Percentiles rank a stretch among this genome's conserved stretches.
These are phyloP conservation scores for Oryzias sinensis DNA, from an alignment of 2,797 vertebrate species.

Conservation along the genomic window DNA sequence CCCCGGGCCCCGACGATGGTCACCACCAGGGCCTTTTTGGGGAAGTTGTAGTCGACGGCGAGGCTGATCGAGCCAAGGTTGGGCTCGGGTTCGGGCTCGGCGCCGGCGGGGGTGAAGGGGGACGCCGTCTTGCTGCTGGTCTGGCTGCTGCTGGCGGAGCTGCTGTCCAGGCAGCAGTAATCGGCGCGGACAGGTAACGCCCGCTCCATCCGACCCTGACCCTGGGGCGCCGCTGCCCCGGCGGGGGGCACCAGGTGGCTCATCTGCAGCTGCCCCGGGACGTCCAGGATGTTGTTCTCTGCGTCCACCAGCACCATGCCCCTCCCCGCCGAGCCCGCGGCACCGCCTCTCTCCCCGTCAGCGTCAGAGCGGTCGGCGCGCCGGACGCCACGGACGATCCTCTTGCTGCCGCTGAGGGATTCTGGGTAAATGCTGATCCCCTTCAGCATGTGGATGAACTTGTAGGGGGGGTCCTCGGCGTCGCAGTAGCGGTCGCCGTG, in stretches of 20 bases:
- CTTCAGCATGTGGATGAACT: conserved; percentile 98
- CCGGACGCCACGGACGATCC: conserved; percentile 80
- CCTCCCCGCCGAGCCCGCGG: not conserved
- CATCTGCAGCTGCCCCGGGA: conserved; percentile 71
- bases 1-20: conserved; percentile 90
- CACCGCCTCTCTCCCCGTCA: conserved; percentile 28
- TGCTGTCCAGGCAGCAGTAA: conserved; percentile 85
- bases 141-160: conserved; percentile 80
- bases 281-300: conserved; percentile 71
- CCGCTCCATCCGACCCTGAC: conserved; percentile 56
- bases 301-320: conserved; percentile 75
- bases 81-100: conserved; percentile 58
- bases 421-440: conserved; percentile 98
- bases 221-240: not conserved
- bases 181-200: conserved; percentile 83
- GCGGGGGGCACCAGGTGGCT: conserved; percentile 65
- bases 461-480: conserved; percentile 81
- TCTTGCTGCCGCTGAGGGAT: conserved; percentile 89
- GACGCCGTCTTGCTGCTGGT: conserved; percentile 84
- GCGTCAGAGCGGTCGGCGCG: conserved; percentile 43
- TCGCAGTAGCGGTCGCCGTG: conserved; percentile 75
- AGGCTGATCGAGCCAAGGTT: conserved; percentile 85
- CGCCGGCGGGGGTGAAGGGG: conserved; percentile 83
- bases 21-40: conserved; percentile 94
- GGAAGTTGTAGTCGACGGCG: conserved; percentile 96